Percentiles rank a stretch among this genome's conserved stretches.
Evolutionary conservation across 2,797 vertebrate species (phyloP).

Genomic region (Babyrousa celebensis): DNA sequence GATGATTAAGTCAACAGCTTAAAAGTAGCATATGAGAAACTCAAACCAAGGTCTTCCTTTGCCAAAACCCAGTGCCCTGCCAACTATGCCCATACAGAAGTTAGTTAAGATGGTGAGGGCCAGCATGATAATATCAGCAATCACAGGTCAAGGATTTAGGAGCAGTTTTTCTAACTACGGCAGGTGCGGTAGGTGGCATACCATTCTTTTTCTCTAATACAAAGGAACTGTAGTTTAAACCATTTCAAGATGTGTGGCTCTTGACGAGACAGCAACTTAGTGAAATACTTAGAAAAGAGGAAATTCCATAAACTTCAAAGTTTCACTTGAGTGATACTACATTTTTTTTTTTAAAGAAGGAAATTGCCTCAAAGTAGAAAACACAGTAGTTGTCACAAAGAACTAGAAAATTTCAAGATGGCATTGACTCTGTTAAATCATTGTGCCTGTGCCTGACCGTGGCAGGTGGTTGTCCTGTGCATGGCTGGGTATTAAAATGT

Average conservation of each 20-base stretch:
- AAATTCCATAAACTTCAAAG: neutral
- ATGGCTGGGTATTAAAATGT: neutral
- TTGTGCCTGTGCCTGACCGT: neutral
- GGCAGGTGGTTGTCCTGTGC: neutral
- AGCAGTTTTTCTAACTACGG: neutral
- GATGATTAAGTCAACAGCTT: neutral
- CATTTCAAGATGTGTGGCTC: neutral
- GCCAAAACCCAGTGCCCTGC: neutral
- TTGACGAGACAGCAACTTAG: neutral
- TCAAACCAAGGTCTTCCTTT: conserved; percentile 32
- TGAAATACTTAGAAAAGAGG: neutral
- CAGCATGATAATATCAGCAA: no score
- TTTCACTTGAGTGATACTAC: neutral
- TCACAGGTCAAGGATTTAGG: neutral
- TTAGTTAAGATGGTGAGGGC: neutral
- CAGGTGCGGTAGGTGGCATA: neutral
- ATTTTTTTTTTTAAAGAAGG: neutral
- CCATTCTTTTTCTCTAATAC: neutral
- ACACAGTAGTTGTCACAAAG: neutral
- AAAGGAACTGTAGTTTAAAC: conserved; percentile 6
- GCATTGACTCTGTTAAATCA: neutral
- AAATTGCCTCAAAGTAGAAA: conserved; percentile 15
- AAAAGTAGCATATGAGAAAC: conserved; percentile 14
- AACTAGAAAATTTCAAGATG: neutral
- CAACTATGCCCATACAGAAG: neutral